These are phyloP conservation scores for Ptilorrhoa leucosticta DNA, from an alignment of 2,113 vertebrate genomes.

Conservation along the genomic window DNA sequence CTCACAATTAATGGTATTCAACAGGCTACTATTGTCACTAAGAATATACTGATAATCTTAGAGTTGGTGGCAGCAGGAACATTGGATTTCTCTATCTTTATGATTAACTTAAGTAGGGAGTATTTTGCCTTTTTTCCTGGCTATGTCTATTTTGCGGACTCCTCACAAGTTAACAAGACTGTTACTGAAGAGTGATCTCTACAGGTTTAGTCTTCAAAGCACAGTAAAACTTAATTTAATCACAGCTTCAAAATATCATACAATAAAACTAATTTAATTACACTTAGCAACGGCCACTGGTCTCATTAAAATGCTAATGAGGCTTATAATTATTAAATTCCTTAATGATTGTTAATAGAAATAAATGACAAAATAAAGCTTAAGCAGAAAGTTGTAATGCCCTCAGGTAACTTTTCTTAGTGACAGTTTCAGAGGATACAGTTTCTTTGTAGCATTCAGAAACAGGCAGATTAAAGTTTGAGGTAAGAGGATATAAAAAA, in stretches of 20 bases:
- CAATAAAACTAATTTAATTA: constrained; percentile 84
- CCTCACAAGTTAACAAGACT: constrained; percentile 66
- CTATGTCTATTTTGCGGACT: constrained; percentile 56
- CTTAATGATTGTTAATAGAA: constrained; percentile 80
- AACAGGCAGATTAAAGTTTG: constrained; percentile 5
- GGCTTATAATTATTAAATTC: constrained; percentile 86
- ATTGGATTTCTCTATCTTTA: constrained; percentile 38
- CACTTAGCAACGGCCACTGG: constrained; percentile 73
- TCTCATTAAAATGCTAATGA: constrained; percentile 88
- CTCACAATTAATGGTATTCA: constrained; percentile 3
- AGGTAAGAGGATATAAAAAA: background rate
- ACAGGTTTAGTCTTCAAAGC: constrained; percentile 74
- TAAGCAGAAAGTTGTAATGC: constrained; percentile 72
- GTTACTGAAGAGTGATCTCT: constrained; percentile 61
- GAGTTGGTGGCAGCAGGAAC: background rate
- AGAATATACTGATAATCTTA: constrained; percentile 7
- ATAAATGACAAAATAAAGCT: constrained; percentile 82
- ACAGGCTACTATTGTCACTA: background rate
- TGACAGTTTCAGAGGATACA: background rate
- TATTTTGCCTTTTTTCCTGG: constrained; percentile 21
- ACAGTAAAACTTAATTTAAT: constrained; percentile 80
- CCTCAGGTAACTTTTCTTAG: constrained; percentile 65
- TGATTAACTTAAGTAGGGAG: constrained; percentile 43
- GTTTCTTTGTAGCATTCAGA: background rate
- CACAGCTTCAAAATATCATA: constrained; percentile 76